Percentiles rank a stretch among this genome's conserved stretches.
phyloP scores from a whole-genome alignment of 2,888 invertebrate species.

The Erebia ligea region DNA sequence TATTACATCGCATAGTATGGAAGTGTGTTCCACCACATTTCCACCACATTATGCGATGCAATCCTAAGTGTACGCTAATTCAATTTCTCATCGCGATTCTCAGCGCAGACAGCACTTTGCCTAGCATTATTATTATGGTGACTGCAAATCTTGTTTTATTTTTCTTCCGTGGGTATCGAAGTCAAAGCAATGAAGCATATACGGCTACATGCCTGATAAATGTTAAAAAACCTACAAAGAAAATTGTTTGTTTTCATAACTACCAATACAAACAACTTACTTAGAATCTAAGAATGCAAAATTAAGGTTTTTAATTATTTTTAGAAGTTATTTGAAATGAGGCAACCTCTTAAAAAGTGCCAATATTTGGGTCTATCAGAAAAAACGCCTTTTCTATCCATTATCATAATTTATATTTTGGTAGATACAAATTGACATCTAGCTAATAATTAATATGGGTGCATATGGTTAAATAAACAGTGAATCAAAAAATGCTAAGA shows the following conservation, averaged over 20 bases:
- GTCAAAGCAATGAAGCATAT: not conserved
- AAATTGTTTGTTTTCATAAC: not conserved
- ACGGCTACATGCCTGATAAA: not conserved
- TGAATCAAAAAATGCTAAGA: too few species aligned
- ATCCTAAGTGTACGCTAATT: constrained; percentile 10
- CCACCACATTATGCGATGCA: constrained; percentile 18
- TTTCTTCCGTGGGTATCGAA: not conserved
- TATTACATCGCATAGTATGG: constrained; percentile 22
- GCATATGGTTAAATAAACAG: too few species aligned
- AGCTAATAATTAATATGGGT: too few species aligned
- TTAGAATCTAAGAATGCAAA: too few species aligned
- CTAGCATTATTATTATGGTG: constrained; percentile 6
- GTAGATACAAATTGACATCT: too few species aligned
- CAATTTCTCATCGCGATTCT: constrained; percentile 14
- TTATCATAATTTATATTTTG: too few species aligned
- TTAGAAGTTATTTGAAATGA: too few species aligned
- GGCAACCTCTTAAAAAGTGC: too few species aligned
- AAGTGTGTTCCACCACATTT: constrained; percentile 19
- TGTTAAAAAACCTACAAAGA: not conserved
- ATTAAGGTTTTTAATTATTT: too few species aligned
- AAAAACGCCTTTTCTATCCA: too few species aligned
- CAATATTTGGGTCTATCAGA: too few species aligned
- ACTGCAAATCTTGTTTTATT: constrained; percentile 13
- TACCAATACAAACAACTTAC: too few species aligned
- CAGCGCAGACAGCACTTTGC: constrained; percentile 17